Conservation (phyloP, 1,140 invertebrate species). For the Danaus melanippus region DNA sequence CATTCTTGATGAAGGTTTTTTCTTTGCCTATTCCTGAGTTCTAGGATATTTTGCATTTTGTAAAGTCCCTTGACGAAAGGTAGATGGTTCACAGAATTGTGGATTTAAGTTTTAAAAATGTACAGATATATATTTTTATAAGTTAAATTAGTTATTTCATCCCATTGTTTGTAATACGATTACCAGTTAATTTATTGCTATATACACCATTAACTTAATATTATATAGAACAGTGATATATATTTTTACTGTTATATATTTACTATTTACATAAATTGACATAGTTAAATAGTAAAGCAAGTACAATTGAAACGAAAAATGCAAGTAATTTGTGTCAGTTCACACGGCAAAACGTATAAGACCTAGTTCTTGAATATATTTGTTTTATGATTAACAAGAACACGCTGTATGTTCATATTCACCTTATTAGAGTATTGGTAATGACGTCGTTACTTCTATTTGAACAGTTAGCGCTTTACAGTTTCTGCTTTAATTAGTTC, state of each 20-base stretch:
- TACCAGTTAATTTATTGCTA: too few species aligned
- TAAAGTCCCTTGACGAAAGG: slow-evolving; percentile 13
- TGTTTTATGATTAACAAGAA: slow-evolving; percentile 39
- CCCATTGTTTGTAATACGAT: too few species aligned
- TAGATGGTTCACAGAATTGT: neutral
- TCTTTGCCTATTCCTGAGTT: slow-evolving; percentile 19
- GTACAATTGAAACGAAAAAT: slow-evolving; percentile 6
- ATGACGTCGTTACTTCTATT: slow-evolving; percentile 59
- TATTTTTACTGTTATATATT: too few species aligned
- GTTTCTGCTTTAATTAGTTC: slow-evolving; percentile 45
- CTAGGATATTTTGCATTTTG: slow-evolving; percentile 34
- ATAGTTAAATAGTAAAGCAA: slow-evolving; percentile 2
- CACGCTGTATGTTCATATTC: slow-evolving; percentile 30
- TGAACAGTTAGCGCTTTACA: slow-evolving; percentile 45
- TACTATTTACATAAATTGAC: too few species aligned
- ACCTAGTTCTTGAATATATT: slow-evolving; percentile 31
- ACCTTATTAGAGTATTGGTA: slow-evolving; percentile 57
- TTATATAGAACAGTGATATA: too few species aligned
- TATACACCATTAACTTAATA: too few species aligned
- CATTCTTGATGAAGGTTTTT: slow-evolving; percentile 43
- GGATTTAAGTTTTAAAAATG: too few species aligned
- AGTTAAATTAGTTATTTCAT: too few species aligned
- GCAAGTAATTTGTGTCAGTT: slow-evolving; percentile 19
- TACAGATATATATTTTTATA: too few species aligned
- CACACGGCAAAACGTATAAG: slow-evolving; percentile 38